Evolutionary conservation across 2,113 vertebrate species (phyloP), one percentile per base, ranked within the genome.

Genomic region (Oceanites oceanicus): DNA sequence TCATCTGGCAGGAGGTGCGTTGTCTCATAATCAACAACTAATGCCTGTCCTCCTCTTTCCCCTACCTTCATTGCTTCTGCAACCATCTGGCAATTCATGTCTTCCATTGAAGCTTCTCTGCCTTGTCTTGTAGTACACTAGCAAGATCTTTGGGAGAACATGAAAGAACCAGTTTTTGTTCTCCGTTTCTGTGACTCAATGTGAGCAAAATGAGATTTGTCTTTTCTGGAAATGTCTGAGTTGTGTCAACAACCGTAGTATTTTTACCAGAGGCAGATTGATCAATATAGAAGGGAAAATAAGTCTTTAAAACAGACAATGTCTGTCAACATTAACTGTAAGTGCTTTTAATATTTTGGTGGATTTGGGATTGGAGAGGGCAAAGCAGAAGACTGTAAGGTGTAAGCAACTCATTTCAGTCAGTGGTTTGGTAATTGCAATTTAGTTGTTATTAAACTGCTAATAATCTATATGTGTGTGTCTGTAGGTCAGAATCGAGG

Each of bases 401-500:
- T 78, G 13, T 75, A 49, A 30, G 25, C 19, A n/a, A 0, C 27
- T 89, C 2, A 5, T 30, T 91, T 59, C 10, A 68, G 40, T 61
- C 15, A 45, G 29, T 36, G 34, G 15, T 58, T 72, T 38, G 18
- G 30, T 75, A 45, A 74, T 15, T 83, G 79, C 19, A 44, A 6
- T 42, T 83, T 7, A 49, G 17, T 61, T 82, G 3, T 52, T 50
- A 0, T 18, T 93, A 65, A 61, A 45, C 38, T 74, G 22, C 42
- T 38, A 13, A 6, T 88, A 70, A 82, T 67, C 12, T 76, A 0
- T 71, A 1, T 73, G 15, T 65, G 23, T 7, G 1, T 95, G 19
- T 38, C 38, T 62, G 13, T 86, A 99, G 99, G 94, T 50, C 90
- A 36, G 80, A 98, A 98, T 74, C 96, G 62, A 94, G 71, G 75